Evolutionary conservation across 1,140 invertebrate species (phyloP).

Genomic region (Eufriesea mexicana): DNA sequence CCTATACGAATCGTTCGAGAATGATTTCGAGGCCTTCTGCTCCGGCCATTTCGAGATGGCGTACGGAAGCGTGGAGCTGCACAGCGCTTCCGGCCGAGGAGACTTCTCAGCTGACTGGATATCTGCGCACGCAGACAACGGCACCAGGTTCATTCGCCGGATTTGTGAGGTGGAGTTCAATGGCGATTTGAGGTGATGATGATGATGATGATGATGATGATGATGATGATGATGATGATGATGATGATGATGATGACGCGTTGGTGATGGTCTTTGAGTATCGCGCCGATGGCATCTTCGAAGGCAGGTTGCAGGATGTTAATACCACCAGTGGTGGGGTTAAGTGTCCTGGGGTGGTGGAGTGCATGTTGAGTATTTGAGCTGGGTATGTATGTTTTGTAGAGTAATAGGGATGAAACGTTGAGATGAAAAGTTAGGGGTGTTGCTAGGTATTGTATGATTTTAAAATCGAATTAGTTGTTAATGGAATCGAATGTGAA

Average conservation of each 20-base stretch:
- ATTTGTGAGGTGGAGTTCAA: not conserved
- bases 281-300: not conserved
- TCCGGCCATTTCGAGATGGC: slow-evolving; percentile 74
- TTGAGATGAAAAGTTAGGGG: too few relatives aligned
- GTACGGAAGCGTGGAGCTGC: slow-evolving; percentile 70
- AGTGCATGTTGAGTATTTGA: not conserved
- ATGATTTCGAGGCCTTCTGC: not conserved
- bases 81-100: slow-evolving; percentile 22
- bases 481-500: too few relatives aligned
- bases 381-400: too few relatives aligned
- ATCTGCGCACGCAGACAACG: slow-evolving; percentile 22
- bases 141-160: not conserved
- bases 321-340: not conserved
- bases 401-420: too few relatives aligned
- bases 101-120: slow-evolving; percentile 9
- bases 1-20: slow-evolving; percentile 10
- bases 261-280: not conserved
- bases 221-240: not conserved
- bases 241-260: not conserved
- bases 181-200: not conserved
- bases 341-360: not conserved
- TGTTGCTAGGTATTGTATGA: too few relatives aligned
- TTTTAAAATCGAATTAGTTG: too few relatives aligned
- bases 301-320: slow-evolving; percentile 1
- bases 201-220: not conserved